Evolutionary conservation across 1,140 invertebrate species (phyloP), one percentile per base, ranked within the genome.

Genomic region (Sycobia sp.): DNA sequence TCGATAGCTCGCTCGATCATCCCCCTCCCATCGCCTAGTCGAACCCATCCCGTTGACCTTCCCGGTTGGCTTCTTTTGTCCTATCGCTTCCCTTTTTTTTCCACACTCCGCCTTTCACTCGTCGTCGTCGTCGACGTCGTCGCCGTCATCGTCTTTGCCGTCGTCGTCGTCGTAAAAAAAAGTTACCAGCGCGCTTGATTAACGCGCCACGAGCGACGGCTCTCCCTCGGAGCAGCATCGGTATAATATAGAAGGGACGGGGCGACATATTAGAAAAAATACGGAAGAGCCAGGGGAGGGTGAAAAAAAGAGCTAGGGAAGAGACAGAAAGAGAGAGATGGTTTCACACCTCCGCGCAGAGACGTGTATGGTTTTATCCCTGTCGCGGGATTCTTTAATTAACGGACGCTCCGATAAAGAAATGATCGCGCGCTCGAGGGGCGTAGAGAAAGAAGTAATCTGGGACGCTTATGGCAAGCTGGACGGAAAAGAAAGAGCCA

Each of bases 1-100:
- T 72, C 72, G 72, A 74, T 74, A 72, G 66, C 67, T 71, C 71
- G 66, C 68, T 76, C 71, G 67, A 73, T 76, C 74, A 71, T 69
- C 14, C 20, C 67, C 72, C 64, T 66, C 44, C 34, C 73, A 73
- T 70, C 8, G n/a, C 67, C 71, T 63, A n/a, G 65, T 38, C 27
- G 44, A 66, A 67, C 67, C 46, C n/a, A 8, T 55, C 43, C 22
- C 47, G 23, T 36, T 44, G 39, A 55, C 54, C 51, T 41, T 59
- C 57, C 58, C 41, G 62, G 34, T 46, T 25, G 54, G 39, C 51
- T 43, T 67, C 55, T 50, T 67, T 41, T 65, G 43, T 58, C 20
- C 29, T 61, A 55, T 34, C 46, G 50, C 18, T 51, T 63, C 56
- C 29, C 41, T 55, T 27, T 39, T 46, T 53, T 57, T 65, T 59